Conservation (phyloP, 1,140 invertebrate genomes). For the Megathymus violae region DNA sequence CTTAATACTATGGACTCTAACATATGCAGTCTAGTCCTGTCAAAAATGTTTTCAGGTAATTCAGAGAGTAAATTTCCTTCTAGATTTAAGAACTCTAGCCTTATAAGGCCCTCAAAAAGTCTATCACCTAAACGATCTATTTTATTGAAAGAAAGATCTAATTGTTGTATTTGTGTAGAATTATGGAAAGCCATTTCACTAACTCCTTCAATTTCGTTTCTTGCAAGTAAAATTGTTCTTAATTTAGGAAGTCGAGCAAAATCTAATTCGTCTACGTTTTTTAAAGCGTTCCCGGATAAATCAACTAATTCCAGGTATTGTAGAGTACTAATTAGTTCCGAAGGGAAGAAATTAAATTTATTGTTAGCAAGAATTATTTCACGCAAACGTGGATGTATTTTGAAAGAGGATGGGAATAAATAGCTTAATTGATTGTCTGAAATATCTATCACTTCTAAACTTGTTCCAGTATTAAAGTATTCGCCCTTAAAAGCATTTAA, state of each 20-base stretch:
- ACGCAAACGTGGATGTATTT: slow-evolving; percentile 89
- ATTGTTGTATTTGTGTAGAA: slow-evolving; percentile 92
- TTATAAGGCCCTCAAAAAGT: slow-evolving; percentile 91
- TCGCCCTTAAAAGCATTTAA: slow-evolving; percentile 91
- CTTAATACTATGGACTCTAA: slow-evolving; percentile 92
- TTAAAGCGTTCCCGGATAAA: slow-evolving; percentile 90
- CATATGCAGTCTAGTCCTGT: slow-evolving; percentile 89
- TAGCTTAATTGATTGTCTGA: slow-evolving; percentile 91
- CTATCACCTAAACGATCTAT: slow-evolving; percentile 90
- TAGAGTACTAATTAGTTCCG: slow-evolving; percentile 89
- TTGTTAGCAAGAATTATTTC: slow-evolving; percentile 89
- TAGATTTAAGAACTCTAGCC: slow-evolving; percentile 90
- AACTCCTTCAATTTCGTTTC: slow-evolving; percentile 91
- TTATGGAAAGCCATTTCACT: slow-evolving; percentile 95
- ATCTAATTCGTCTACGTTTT: slow-evolving; percentile 91
- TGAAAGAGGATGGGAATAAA: slow-evolving; percentile 92
- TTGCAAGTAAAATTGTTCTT: slow-evolving; percentile 86
- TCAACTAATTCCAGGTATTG: slow-evolving; percentile 90
- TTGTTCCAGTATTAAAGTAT: slow-evolving; percentile 89
- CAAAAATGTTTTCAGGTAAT: slow-evolving; percentile 93
- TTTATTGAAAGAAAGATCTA: slow-evolving; percentile 91
- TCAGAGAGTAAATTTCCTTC: slow-evolving; percentile 89
- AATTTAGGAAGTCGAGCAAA: slow-evolving; percentile 92
- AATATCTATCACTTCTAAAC: slow-evolving; percentile 89
- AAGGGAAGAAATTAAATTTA: slow-evolving; percentile 92